These are phyloP conservation scores for Arrhopalites spinosus DNA, from an alignment of 2,888 invertebrate species.

Conservation along the genomic window DNA sequence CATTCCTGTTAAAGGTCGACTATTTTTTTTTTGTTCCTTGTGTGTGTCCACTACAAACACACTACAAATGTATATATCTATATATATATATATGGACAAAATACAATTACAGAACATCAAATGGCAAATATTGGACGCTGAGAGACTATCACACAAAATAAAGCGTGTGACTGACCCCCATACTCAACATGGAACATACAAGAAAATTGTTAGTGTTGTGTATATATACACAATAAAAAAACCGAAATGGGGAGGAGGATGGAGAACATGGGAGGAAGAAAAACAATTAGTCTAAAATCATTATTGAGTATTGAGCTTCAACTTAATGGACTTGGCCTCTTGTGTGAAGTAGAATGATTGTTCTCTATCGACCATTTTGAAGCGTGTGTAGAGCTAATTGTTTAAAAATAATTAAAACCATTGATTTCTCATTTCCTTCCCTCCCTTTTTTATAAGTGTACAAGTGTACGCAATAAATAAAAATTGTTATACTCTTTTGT, in stretches of 20 bases:
- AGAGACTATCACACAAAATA: not conserved
- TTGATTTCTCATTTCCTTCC: no score
- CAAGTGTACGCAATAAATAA: no score
- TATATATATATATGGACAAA: not conserved
- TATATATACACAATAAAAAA: not conserved
- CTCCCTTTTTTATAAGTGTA: no score
- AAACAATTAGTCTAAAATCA: constrained; percentile 1
- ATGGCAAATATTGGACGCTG: constrained; percentile 3
- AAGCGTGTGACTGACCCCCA: not conserved
- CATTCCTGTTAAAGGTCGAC: no score
- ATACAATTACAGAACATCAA: constrained; percentile 1
- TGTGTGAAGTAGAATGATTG: no score
- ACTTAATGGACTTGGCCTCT: no score
- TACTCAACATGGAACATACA: no score
- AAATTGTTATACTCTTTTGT: no score
- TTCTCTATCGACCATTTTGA: no score
- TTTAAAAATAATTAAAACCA: no score
- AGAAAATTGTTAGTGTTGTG: not conserved
- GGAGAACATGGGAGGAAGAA: not conserved
- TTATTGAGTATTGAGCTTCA: not conserved
- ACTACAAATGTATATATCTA: not conserved
- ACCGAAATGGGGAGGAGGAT: not conserved
- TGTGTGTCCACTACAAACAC: not conserved
- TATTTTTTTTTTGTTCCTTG: not conserved
- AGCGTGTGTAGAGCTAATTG: no score